phyloP scores from a whole-genome alignment of 2,113 vertebrate species.

The Vicugna pacos region DNA sequence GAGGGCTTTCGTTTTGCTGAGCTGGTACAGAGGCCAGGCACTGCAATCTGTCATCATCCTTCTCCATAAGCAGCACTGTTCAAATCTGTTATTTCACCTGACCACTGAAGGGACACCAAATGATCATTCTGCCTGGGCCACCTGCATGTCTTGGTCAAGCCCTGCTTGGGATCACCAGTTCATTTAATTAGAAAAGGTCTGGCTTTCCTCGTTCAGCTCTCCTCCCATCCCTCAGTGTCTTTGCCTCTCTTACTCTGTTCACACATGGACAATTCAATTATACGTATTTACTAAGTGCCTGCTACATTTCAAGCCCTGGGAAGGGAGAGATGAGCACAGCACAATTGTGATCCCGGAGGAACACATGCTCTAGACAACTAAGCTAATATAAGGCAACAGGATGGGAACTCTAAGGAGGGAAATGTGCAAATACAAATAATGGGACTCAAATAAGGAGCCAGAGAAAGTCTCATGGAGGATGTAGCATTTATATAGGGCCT shows the following conservation, averaged over 20 bases:
- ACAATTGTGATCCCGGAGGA: background rate
- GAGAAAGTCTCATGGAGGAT: background rate
- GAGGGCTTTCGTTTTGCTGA: background rate
- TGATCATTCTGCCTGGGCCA: background rate
- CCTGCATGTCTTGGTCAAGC: background rate
- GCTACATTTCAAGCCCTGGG: slow-evolving; percentile 7
- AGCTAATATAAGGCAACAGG: slow-evolving; percentile 31
- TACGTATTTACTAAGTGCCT: slow-evolving; percentile 40
- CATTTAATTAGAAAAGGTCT: background rate
- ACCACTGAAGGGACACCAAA: background rate
- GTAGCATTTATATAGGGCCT: background rate
- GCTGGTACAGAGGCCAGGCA: background rate
- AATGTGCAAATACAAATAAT: background rate
- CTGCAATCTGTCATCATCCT: background rate
- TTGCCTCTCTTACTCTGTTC: background rate
- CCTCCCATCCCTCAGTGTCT: background rate
- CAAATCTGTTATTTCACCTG: background rate
- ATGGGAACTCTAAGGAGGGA: background rate
- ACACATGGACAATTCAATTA: background rate
- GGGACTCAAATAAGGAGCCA: background rate
- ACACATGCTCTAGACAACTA: slow-evolving; percentile 40
- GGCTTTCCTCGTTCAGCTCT: background rate
- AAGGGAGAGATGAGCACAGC: background rate
- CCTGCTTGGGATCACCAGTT: slow-evolving; percentile 8
- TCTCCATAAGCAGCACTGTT: background rate